phyloP scores from a whole-genome alignment of 2,888 invertebrate genomes.

The Cheilosia variabilis region DNA sequence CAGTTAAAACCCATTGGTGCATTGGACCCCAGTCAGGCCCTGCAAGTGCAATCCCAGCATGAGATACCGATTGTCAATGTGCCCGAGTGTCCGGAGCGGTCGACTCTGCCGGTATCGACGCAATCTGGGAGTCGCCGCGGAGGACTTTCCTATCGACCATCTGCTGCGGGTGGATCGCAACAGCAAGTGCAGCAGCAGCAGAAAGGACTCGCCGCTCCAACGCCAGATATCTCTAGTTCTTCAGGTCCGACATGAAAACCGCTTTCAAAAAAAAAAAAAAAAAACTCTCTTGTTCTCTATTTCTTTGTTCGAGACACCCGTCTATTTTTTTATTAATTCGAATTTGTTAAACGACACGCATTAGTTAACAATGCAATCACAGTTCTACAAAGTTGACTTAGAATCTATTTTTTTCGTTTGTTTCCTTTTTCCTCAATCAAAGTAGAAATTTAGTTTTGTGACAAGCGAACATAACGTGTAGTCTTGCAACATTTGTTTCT shows the following conservation, averaged over 20 bases:
- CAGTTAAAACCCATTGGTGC: slow-evolving; percentile 76
- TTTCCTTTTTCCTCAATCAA: background rate
- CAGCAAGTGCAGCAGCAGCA: slow-evolving; percentile 80
- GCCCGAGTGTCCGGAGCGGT: slow-evolving; percentile 81
- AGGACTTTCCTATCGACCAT: slow-evolving; percentile 68
- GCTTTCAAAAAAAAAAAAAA: slow-evolving; percentile 46
- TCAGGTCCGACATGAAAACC: slow-evolving; percentile 83
- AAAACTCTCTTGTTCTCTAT: slow-evolving; percentile 51
- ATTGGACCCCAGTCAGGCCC: slow-evolving; percentile 66
- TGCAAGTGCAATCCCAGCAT: slow-evolving; percentile 74
- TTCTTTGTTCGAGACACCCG: slow-evolving; percentile 48
- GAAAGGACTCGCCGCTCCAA: slow-evolving; percentile 85
- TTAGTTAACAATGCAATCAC: slow-evolving; percentile 45
- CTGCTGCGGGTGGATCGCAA: slow-evolving; percentile 80
- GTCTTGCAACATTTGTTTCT: slow-evolving; percentile 35
- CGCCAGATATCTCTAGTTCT: slow-evolving; percentile 84
- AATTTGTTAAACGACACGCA: slow-evolving; percentile 57
- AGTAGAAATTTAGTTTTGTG: slow-evolving; percentile 28
- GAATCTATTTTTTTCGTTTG: background rate
- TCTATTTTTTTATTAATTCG: slow-evolving; percentile 16
- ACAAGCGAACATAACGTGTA: slow-evolving; percentile 12
- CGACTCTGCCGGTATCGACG: slow-evolving; percentile 49
- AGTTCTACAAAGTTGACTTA: slow-evolving; percentile 30
- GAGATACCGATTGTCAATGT: slow-evolving; percentile 83
- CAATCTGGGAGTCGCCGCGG: slow-evolving; percentile 66